These are phyloP conservation scores for Eulemur coronatus DNA, from an alignment of 2,797 vertebrate species.

Conservation along the genomic window DNA sequence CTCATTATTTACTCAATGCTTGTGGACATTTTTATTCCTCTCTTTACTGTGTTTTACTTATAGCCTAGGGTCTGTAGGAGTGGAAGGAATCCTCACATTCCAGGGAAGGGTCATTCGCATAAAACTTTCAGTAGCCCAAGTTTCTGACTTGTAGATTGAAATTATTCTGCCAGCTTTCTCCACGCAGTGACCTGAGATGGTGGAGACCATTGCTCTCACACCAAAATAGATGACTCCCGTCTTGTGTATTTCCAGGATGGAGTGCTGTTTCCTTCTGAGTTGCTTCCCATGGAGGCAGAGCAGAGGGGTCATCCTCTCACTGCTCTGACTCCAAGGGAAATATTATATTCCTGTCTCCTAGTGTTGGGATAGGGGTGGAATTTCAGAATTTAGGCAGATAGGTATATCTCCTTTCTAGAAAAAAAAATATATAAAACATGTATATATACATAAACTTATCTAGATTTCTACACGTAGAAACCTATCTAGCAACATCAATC, in stretches of 20 bases:
- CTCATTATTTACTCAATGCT: background rate
- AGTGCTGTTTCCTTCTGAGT: background rate
- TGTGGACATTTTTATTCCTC: background rate
- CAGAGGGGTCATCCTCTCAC: background rate
- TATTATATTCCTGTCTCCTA: background rate
- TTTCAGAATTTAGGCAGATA: background rate
- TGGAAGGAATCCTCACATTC: background rate
- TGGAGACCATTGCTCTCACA: background rate
- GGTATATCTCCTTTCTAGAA: background rate
- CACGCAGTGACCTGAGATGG: background rate
- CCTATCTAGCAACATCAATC: background rate
- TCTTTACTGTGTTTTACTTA: background rate
- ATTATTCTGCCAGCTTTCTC: background rate
- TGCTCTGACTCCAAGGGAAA: background rate
- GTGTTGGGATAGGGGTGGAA: background rate
- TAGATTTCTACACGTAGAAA: background rate
- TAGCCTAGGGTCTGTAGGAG: background rate
- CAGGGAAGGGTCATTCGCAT: slow-evolving; percentile 42
- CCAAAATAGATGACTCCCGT: background rate
- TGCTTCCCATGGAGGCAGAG: slow-evolving; percentile 4
- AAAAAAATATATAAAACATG: too few species aligned
- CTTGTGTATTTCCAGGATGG: slow-evolving; percentile 23
- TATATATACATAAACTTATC: background rate
- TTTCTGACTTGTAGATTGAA: background rate
- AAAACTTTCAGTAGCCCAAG: background rate